phyloP scores from a whole-genome alignment of 1,140 invertebrate species.

The Polypedilum pembai region DNA sequence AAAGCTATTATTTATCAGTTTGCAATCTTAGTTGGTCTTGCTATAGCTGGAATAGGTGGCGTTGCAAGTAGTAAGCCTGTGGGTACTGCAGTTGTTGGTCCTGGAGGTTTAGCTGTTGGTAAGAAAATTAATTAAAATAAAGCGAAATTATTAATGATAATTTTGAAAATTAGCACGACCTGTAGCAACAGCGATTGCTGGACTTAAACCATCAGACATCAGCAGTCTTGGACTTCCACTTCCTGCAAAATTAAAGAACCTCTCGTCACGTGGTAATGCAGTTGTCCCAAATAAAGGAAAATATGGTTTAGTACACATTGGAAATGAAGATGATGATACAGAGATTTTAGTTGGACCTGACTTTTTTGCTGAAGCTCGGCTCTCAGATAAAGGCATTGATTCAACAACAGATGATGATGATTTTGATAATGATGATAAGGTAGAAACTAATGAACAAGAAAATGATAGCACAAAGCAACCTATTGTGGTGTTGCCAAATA shows the following conservation, averaged over 20 bases:
- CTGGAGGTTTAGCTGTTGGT: conserved; percentile 53
- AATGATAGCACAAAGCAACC: not conserved
- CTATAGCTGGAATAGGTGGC: conserved; percentile 55
- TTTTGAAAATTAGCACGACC: conserved; percentile 46
- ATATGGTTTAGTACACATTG: conserved; percentile 16
- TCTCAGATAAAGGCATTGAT: conserved; percentile 8
- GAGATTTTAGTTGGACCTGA: conserved; percentile 22
- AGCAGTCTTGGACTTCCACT: conserved; percentile 41
- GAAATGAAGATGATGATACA: not conserved
- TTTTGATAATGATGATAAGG: not conserved
- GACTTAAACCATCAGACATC: conserved; percentile 50
- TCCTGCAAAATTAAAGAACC: not conserved
- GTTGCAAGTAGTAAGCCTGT: conserved; percentile 53
- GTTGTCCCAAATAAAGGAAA: not conserved
- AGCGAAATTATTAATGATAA: not conserved
- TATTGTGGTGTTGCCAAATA: not conserved
- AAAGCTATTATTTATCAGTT: conserved; percentile 31
- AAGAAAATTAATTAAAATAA: not conserved
- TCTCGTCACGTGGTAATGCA: not conserved
- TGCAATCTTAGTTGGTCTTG: conserved; percentile 43
- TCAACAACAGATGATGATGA: not conserved
- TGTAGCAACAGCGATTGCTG: conserved; percentile 61
- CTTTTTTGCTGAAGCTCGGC: not conserved
- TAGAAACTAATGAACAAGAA: not conserved
- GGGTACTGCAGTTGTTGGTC: conserved; percentile 57